Conservation (phyloP, 2,888 invertebrate genomes). For the Ornithoptera priamus region DNA sequence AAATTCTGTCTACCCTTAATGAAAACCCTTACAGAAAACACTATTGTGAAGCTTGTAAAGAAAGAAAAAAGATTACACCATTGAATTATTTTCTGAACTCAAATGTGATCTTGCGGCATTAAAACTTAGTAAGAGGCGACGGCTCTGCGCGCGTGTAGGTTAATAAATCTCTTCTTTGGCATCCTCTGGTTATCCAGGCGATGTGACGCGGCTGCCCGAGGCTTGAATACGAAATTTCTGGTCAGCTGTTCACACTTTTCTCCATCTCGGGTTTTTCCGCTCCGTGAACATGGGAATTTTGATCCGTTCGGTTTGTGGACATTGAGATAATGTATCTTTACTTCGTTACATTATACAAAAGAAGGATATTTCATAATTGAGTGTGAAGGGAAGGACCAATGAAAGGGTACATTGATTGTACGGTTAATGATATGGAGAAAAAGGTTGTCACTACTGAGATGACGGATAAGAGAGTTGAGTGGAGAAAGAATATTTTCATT, state of each 20-base stretch:
- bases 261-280: neutral
- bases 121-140: constrained; percentile 23
- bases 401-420: too few relatives aligned
- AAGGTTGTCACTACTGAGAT: too few relatives aligned
- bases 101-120: constrained; percentile 17
- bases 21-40: too few relatives aligned
- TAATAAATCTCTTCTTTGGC: constrained; percentile 42
- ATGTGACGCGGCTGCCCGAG: constrained; percentile 42
- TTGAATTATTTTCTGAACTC: neutral
- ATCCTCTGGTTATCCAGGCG: constrained; percentile 37
- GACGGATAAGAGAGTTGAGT: too few relatives aligned
- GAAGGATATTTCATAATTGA: too few relatives aligned
- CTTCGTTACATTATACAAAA: neutral
- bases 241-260: constrained; percentile 18
- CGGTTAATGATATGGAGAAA: too few relatives aligned
- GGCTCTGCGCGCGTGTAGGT: constrained; percentile 24
- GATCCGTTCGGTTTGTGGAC: neutral
- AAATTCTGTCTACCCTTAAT: too few relatives aligned
- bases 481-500: too few relatives aligned
- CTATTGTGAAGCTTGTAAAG: neutral
- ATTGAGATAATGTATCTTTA: neutral
- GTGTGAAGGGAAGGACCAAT: too few relatives aligned
- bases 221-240: constrained; percentile 45
- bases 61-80: neutral
- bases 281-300: constrained; percentile 2